Conservation (phyloP, 2,888 invertebrate species). For the Chrysomela aeneicollis region DNA sequence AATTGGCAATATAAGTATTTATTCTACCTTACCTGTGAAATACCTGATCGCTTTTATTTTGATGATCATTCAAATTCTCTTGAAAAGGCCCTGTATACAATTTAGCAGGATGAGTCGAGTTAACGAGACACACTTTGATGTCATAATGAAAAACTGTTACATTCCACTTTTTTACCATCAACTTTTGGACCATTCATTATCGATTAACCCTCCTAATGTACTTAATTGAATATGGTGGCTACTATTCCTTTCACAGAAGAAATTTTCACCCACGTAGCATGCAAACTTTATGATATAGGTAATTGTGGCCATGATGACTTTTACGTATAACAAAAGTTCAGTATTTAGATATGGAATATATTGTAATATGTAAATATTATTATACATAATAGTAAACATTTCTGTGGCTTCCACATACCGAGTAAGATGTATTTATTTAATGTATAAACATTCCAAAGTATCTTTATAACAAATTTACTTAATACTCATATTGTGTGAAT, state of each 20-base stretch:
- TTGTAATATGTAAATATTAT: slow-evolving; percentile 53
- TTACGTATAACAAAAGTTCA: slow-evolving; percentile 51
- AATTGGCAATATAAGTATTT: neutral
- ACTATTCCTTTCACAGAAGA: slow-evolving; percentile 18
- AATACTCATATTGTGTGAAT: slow-evolving; percentile 60
- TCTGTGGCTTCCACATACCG: slow-evolving; percentile 50
- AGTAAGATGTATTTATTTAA: slow-evolving; percentile 52
- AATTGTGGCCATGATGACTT: slow-evolving; percentile 53
- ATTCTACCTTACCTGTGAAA: neutral
- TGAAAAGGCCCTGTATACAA: neutral
- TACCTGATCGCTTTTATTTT: neutral
- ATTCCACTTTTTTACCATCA: slow-evolving; percentile 29
- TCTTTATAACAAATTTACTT: slow-evolving; percentile 51
- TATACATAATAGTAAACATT: slow-evolving; percentile 48
- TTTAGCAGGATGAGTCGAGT: neutral
- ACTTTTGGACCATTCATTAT: slow-evolving; percentile 17
- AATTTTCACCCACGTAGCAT: slow-evolving; percentile 26
- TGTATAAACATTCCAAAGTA: slow-evolving; percentile 54
- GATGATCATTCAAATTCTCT: neutral
- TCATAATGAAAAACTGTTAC: slow-evolving; percentile 20
- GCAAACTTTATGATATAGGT: slow-evolving; percentile 30
- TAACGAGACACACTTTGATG: neutral
- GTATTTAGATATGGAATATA: slow-evolving; percentile 50
- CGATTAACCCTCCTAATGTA: neutral
- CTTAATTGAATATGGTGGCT: neutral